Evolutionary conservation across 2,797 vertebrate genomes (phyloP), one percentile per base, ranked within the genome.

Genomic region (Apodemus agrarius): DNA sequence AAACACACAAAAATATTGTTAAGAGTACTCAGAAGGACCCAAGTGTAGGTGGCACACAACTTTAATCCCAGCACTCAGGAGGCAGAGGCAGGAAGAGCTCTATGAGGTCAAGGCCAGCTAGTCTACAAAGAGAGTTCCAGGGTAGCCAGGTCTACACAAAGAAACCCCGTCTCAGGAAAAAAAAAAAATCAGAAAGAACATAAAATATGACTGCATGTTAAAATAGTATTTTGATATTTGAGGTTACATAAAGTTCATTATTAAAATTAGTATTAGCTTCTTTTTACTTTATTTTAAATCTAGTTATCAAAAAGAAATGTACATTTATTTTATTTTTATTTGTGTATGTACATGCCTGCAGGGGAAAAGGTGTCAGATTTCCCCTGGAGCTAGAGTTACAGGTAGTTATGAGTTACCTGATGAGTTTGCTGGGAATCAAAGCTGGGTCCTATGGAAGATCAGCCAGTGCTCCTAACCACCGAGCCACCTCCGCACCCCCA

Each of bases 241-340:
- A 29, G 2, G 31, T 61, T 93, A 92, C 3, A 90, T 37, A 92
- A 95, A 93, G 69, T 75, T 59, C 11, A 61, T 76, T 79, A 83
- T 90, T 91, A 93, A 93, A 92, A 88, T 94, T 88, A 95, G 79
- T 22, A 89, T 59, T 37, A 76, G 37, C 52, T 81, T 46, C n/a
- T 84, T 93, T 81, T 94, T 65, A 82, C 17, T 93, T 85, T 59
- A 29, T 65, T 69, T 37, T 29, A 46, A 46, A 69, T 52, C 43
- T 86, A 22, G 21, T 11, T 86, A 69, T 21, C 46, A 52, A 65
- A 12, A 26, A 26, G 24, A 37, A 67, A 24, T 75, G 26, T 69
- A 5, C 26, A 37, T 37, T 85, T 69, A 46, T 83, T 83, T 43
- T 31, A 52, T 86, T 69, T 72, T 72, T 37, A n/a, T 86, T 17